Conservation (phyloP, 2,113 vertebrate genomes). For the Leuciscus idus region DNA sequence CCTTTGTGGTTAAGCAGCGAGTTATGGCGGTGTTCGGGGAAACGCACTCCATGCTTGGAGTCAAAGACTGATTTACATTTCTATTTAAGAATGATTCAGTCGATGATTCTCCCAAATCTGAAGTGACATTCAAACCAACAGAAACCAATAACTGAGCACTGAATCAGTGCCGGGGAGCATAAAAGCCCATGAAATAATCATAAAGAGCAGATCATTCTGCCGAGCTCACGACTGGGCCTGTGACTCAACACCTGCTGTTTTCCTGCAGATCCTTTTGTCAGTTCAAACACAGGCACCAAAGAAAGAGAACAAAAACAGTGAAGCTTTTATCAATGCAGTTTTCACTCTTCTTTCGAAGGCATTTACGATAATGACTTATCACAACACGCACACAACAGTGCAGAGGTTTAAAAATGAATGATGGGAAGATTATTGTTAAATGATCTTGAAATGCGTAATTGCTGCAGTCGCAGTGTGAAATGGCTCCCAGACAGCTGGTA, state of each 20-base stretch:
- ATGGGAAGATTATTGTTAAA: conserved; percentile 16
- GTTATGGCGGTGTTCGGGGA: too few species aligned
- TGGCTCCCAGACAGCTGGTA: not conserved
- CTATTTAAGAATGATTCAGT: not conserved
- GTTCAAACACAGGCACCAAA: not conserved
- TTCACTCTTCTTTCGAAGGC: not conserved
- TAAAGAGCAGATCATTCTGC: conserved; percentile 22
- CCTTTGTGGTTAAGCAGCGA: too few species aligned
- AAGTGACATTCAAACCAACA: conserved; percentile 16
- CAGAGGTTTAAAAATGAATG: conserved; percentile 2
- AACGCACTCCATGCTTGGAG: not conserved
- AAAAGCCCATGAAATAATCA: conserved; percentile 42
- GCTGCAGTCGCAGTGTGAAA: not conserved
- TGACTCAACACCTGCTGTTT: conserved; percentile 37
- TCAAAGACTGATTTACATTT: not conserved
- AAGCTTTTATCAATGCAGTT: not conserved
- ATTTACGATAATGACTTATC: not conserved
- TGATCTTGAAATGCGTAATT: not conserved
- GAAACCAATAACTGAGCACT: not conserved
- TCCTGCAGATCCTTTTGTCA: not conserved
- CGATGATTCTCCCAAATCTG: not conserved
- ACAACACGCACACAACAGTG: not conserved
- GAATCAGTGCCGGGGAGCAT: conserved; percentile 14
- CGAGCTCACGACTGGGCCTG: not conserved
- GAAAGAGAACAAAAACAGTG: conserved; percentile 7